Conservation (phyloP, 2,113 vertebrate genomes). For the Fulica atra region DNA sequence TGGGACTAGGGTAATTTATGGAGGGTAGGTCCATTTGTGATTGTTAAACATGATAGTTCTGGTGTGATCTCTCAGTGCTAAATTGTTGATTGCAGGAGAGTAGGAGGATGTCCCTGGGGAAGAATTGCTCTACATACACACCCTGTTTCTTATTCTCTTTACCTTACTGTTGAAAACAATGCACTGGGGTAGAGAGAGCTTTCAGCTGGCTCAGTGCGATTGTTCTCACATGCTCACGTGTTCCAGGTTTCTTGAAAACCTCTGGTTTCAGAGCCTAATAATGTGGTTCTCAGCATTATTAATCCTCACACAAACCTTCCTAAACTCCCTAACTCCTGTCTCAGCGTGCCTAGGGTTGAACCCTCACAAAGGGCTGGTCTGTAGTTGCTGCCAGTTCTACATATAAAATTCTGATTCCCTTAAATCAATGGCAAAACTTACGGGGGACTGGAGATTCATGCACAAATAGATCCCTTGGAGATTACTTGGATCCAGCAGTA, state of each 20-base stretch:
- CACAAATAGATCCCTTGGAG: neutral
- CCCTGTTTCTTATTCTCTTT: neutral
- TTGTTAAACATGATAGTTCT: neutral
- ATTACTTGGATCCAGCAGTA: neutral
- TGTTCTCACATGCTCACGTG: neutral
- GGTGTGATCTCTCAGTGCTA: neutral
- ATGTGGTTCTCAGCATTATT: neutral
- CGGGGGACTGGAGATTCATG: neutral
- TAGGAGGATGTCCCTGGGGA: neutral
- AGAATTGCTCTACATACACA: neutral
- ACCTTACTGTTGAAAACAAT: neutral
- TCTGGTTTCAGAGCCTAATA: neutral
- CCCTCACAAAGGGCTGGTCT: neutral
- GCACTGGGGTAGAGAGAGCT: neutral
- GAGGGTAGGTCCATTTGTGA: neutral
- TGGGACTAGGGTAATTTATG: neutral
- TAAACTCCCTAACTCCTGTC: neutral
- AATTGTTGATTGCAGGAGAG: neutral
- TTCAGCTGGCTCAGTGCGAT: neutral
- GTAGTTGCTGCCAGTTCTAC: neutral
- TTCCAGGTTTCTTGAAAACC: constrained; percentile 1
- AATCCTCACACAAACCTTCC: neutral
- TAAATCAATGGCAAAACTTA: neutral
- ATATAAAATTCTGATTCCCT: neutral
- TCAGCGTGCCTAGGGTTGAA: neutral